Conservation (phyloP, 1,140 invertebrate species). For the Bombyx mori region DNA sequence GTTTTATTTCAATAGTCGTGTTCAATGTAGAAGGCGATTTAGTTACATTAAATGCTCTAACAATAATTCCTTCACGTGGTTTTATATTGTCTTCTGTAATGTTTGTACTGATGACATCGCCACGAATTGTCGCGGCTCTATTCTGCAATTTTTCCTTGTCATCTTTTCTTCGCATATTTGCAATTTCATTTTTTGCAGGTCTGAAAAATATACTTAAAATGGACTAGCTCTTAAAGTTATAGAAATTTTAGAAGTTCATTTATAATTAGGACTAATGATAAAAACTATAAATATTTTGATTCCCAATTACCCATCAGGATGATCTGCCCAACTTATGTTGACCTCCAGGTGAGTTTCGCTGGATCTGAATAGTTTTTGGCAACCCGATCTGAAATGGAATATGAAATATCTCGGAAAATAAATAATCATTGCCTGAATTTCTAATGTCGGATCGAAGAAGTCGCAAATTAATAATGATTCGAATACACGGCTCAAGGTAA, state of each 20-base stretch:
- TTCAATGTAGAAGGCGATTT: neutral
- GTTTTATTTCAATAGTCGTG: too few relatives aligned
- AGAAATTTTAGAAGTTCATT: too few relatives aligned
- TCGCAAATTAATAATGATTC: too few relatives aligned
- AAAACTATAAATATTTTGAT: neutral
- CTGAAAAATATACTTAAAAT: constrained; percentile 12
- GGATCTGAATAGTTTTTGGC: constrained; percentile 35
- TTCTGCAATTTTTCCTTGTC: constrained; percentile 2
- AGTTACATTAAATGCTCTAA: constrained; percentile 15
- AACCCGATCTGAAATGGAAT: constrained; percentile 27
- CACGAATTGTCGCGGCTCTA: neutral
- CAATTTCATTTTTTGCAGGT: constrained; percentile 26
- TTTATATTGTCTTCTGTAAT: constrained; percentile 18
- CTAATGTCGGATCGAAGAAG: too few relatives aligned
- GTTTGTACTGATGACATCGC: neutral
- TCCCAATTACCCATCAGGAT: constrained; percentile 38
- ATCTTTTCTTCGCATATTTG: constrained; percentile 20
- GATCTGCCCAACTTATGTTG: constrained; percentile 35
- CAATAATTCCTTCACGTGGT: constrained; percentile 22
- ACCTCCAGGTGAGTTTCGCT: constrained; percentile 32
- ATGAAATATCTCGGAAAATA: neutral
- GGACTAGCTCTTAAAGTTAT: too few relatives aligned
- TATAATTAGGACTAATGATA: neutral
- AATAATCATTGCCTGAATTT: too few relatives aligned
- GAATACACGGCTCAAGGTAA: too few relatives aligned